Evolutionary conservation across 2,797 vertebrate genomes (phyloP), one percentile per base, ranked within the genome.

Genomic region (Calcarius lapponicus): DNA sequence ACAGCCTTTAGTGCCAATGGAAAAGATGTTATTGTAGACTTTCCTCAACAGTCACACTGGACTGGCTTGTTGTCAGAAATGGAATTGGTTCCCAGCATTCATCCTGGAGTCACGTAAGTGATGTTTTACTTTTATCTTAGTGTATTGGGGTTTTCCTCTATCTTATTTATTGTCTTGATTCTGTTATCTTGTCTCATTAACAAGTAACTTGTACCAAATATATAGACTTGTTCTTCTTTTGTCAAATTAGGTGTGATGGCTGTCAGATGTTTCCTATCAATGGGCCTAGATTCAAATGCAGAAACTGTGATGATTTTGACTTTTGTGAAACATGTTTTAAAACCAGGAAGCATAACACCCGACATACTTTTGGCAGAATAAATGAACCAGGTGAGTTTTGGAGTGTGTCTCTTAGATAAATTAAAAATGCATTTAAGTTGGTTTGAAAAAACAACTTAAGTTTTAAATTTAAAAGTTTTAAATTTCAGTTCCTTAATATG

Each of bases 221-320:
- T 34, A 45, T 34, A 28, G 64, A 71, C 18, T 67, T 11, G 3
- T 74, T 53, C 9, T 86, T 94, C 25, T 85, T 73, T 78, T 21
- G 88, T 92, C 88, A 90, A 91, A 95, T 79, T 94, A 99, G 99
- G 92, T 99, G 99, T 97, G 99, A 99, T 31, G 99, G 99, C 90
- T 99, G 99, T 96, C 99, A 99, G 96, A 99, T 99, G 98, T 99
- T 99, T 97, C 99, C 99, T n/a, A 99, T 99, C 96, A 99, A 99
- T 26, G 99, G 99, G 10, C 98, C 99, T 80, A 98, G 99, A 92
- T 99, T 99, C 98, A 99, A 99, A 97, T 99, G 99, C 96, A 98
- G 99, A 86, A 99, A 99, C 92, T 99, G 99, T 71, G 99, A 99
- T 56, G 99, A 99, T 97, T 99, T 99, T 92, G 99, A 99, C 96